phyloP scores from a whole-genome alignment of 1,140 invertebrate species.

The Lasaia peninsularis region DNA sequence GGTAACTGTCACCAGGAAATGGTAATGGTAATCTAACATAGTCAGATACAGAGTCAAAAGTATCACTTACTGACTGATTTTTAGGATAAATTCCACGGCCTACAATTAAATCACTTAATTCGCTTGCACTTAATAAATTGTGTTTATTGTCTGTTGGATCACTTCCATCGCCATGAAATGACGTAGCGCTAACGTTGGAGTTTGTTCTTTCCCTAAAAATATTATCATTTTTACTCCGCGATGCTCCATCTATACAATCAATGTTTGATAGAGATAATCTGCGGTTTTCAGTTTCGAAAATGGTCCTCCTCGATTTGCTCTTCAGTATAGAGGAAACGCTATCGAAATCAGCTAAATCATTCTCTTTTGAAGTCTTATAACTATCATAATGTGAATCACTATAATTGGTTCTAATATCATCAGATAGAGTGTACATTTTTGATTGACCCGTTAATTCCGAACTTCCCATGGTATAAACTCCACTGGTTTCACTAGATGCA shows the following conservation, averaged over 20 bases:
- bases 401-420: slow-evolving; percentile 59
- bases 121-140: slow-evolving; percentile 85
- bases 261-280: slow-evolving; percentile 40
- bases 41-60: slow-evolving; percentile 91
- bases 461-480: slow-evolving; percentile 86
- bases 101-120: slow-evolving; percentile 89
- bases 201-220: slow-evolving; percentile 82
- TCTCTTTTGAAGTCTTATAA: slow-evolving; percentile 68
- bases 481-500: slow-evolving; percentile 85
- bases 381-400: slow-evolving; percentile 75
- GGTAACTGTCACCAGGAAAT: slow-evolving; percentile 77
- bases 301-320: slow-evolving; percentile 56
- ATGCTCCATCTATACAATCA: slow-evolving; percentile 75
- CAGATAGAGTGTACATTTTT: slow-evolving; percentile 54
- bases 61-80: slow-evolving; percentile 87
- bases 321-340: slow-evolving; percentile 70
- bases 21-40: slow-evolving; percentile 90
- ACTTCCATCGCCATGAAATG: slow-evolving; percentile 90
- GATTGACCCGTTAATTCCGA: slow-evolving; percentile 79
- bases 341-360: slow-evolving; percentile 68
- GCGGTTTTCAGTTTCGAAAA: slow-evolving; percentile 35
- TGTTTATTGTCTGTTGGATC: slow-evolving; percentile 88
- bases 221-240: slow-evolving; percentile 46
- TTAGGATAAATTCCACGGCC: slow-evolving; percentile 86
- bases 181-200: slow-evolving; percentile 85